Percentiles rank a stretch among this genome's conserved stretches.
Conservation (phyloP, 1,140 invertebrate species). For the Magallana gigas region DNA sequence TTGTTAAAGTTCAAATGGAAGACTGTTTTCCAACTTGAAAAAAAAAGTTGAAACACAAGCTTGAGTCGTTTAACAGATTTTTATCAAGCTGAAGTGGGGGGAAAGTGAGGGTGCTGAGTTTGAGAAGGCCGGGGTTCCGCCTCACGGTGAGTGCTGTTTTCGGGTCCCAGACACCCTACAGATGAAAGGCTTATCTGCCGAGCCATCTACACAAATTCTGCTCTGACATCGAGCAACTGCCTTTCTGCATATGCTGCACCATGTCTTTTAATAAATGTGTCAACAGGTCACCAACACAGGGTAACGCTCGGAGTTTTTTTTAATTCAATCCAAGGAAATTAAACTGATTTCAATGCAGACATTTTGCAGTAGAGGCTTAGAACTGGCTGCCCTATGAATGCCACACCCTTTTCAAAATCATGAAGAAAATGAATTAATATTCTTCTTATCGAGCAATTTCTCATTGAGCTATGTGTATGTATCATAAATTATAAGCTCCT, state of each 20-base stretch:
- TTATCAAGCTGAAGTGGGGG: slow-evolving; percentile 33
- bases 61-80: slow-evolving; percentile 27
- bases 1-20: not conserved
- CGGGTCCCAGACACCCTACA: slow-evolving; percentile 14
- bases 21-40: slow-evolving; percentile 19
- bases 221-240: slow-evolving; percentile 20
- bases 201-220: not conserved
- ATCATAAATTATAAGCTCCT: not conserved
- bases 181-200: slow-evolving; percentile 24
- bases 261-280: slow-evolving; percentile 36
- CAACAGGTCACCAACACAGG: not conserved
- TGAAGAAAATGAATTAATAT: slow-evolving; percentile 1
- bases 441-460: slow-evolving; percentile 5
- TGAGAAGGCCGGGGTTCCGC: slow-evolving; percentile 18
- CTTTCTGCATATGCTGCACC: slow-evolving; percentile 6
- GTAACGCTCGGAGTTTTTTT: not conserved
- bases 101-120: slow-evolving; percentile 12
- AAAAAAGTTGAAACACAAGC: slow-evolving; percentile 24
- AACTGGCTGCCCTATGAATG: not conserved
- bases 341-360: slow-evolving; percentile 10
- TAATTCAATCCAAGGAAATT: slow-evolving; percentile 8
- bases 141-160: not conserved
- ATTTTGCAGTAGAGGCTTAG: not conserved
- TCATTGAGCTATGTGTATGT: slow-evolving; percentile 11
- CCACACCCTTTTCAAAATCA: slow-evolving; percentile 15